Evolutionary conservation across 2,888 invertebrate species (phyloP).

Genomic region (Proisotoma minuta): DNA sequence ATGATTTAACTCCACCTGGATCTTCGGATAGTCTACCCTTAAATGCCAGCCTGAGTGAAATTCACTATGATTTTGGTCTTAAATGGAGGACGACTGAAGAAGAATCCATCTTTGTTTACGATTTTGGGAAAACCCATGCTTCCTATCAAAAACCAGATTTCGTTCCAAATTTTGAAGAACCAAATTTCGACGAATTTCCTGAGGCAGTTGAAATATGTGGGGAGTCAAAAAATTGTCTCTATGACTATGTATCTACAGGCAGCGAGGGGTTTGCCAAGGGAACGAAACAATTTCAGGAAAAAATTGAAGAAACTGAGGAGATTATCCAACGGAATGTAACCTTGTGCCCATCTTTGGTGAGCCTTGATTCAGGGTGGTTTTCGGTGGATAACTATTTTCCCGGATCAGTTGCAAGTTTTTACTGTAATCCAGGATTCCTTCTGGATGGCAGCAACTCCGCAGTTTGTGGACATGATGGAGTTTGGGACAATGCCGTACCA

Average conservation of each 20-base stretch:
- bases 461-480: background rate
- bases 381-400: background rate
- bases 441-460: background rate
- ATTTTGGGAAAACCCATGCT: background rate
- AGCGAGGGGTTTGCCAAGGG: background rate
- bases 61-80: background rate
- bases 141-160: background rate
- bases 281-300: background rate
- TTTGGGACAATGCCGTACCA: background rate
- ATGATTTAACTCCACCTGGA: background rate
- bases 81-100: background rate
- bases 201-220: background rate
- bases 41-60: background rate
- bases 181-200: background rate
- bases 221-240: background rate
- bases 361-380: background rate
- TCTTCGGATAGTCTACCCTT: background rate
- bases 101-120: background rate
- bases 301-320: background rate
- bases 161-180: background rate
- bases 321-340: background rate
- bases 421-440: background rate
- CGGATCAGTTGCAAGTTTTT: background rate
- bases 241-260: background rate
- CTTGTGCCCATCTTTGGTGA: background rate